Evolutionary conservation across 2,797 vertebrate genomes (phyloP), one percentile per base, ranked within the genome.

Genomic region (Pseudotriccus pelzelni): DNA sequence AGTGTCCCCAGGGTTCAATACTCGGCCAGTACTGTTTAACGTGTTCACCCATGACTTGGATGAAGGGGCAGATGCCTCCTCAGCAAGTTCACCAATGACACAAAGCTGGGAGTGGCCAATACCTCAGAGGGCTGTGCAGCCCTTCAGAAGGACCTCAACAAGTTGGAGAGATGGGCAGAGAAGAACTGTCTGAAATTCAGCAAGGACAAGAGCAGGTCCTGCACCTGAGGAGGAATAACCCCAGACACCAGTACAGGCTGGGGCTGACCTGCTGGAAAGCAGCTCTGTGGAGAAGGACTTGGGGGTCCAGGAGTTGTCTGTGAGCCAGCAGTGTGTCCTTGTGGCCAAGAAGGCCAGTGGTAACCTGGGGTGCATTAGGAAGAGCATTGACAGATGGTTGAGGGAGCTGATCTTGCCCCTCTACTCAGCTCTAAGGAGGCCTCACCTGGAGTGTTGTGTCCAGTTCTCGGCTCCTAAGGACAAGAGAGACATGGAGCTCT

Each of bases 351-450:
- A 63, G 4, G 4, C 10, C 18, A 24, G 0, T n/a, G 41, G 6
- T 4, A 13, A 24, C 43, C 27, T 24, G 15, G 22, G 4, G 30
- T 2, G 0, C 43, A 56, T 16, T 24, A 6, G 15, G 21, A 55
- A 55, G 3, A 7, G 1, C 21, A 41, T 1, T 41, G 49, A 1
- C 30, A 62, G 30, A 1, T 34, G 50, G 10, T 44, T 0, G 0
- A 3, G 7, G 6, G 0, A 39, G 5, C 24, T 27, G 53, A 41
- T 47, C 21, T 55, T 67, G 7, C 0, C 24, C 39, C 10, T 66
- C 0, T 8, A 4, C 20, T 34, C 46, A 22, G 13, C 0, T 7
- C 17, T 52, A 10, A 2, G 22, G 11, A 66, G 28, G 10, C 13
- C 14, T 1, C 20, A 44, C 0, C 20, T 32, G 34, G 6, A 22